A percentile compares a stretch with the other conserved stretches of the same genome.
Conservation (phyloP, 2,797 vertebrate genomes). For the Hozukius guyotensis region DNA sequence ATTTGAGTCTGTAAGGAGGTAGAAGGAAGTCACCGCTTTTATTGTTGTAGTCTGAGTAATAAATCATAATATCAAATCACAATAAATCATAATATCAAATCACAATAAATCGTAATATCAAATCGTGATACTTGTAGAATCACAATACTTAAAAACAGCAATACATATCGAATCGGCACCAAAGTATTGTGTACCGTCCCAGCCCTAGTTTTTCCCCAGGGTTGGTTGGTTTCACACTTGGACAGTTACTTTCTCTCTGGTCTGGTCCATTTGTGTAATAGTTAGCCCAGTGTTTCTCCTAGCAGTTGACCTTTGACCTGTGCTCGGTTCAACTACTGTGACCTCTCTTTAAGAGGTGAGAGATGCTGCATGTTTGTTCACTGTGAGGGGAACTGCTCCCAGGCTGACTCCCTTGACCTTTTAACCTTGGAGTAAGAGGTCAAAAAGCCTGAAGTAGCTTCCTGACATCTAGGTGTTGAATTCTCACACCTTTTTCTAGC, state of each 20-base stretch:
- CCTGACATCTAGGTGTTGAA: neutral
- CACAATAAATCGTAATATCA: too few relatives aligned
- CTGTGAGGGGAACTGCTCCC: conserved; percentile 5
- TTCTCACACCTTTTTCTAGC: neutral
- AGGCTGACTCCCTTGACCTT: conserved; percentile 29
- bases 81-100: too few relatives aligned
- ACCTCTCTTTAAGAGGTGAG: conserved; percentile 16
- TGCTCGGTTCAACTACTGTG: neutral
- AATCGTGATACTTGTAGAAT: too few relatives aligned
- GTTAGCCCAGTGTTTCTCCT: neutral
- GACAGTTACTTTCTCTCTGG: neutral
- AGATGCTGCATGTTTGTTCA: conserved; percentile 3
- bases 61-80: too few relatives aligned
- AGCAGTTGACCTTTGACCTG: conserved; percentile 33
- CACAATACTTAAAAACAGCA: too few relatives aligned
- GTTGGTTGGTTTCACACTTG: neutral
- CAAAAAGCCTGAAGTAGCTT: conserved; percentile 17
- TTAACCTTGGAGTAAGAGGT: conserved; percentile 7
- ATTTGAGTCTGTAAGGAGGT: too few relatives aligned
- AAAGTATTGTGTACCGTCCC: too few relatives aligned
- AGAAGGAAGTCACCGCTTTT: too few relatives aligned
- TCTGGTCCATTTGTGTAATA: conserved; percentile 11
- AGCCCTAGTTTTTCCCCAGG: too few relatives aligned
- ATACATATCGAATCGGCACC: too few relatives aligned
- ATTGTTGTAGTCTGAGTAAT: too few relatives aligned